phyloP scores from a whole-genome alignment of 2,113 vertebrate genomes.

The Myrmecophaga tridactyla region DNA sequence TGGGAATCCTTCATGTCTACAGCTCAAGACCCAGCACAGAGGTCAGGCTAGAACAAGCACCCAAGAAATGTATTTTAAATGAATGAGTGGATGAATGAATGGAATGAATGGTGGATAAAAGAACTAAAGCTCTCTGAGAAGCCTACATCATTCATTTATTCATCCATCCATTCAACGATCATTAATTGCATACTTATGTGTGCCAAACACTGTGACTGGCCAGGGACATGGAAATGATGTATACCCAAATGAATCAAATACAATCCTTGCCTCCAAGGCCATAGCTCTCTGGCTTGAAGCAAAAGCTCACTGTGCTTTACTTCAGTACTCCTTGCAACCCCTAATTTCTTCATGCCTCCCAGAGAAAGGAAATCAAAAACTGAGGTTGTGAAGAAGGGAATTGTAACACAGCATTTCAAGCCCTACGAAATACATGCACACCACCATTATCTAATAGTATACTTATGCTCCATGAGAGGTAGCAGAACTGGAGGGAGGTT shows the following conservation, averaged over 20 bases:
- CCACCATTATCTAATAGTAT: neutral
- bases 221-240: neutral
- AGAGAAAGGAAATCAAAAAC: neutral
- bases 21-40: neutral
- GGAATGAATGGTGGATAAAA: neutral
- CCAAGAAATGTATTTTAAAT: neutral
- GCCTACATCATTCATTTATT: neutral
- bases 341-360: neutral
- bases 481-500: neutral
- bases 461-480: neutral
- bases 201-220: neutral
- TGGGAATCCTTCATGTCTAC: neutral
- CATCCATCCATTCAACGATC: neutral
- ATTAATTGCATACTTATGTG: neutral
- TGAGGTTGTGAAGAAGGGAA: neutral
- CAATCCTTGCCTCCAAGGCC: neutral
- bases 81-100: neutral
- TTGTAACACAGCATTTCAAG: rapidly evolving
- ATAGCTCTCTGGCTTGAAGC: neutral
- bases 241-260: neutral
- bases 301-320: neutral
- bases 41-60: neutral
- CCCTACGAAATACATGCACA: neutral
- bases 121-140: neutral
- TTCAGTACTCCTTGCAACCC: neutral